Conservation (phyloP, 2,113 vertebrate genomes). For the human (Homo sapiens) region DNA sequence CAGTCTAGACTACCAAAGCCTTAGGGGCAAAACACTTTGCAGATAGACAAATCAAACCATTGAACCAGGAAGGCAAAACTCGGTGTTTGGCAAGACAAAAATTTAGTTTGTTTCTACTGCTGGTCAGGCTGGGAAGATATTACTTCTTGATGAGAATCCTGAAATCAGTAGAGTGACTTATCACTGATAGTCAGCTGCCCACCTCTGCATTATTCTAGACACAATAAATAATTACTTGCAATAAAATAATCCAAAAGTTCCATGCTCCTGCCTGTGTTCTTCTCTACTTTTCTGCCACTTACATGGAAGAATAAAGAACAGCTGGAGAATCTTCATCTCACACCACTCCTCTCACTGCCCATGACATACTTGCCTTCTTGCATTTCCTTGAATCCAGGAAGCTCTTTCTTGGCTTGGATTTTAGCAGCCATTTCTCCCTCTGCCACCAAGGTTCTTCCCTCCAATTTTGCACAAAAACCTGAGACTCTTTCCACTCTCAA, state of each 20-base stretch:
- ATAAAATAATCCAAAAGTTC: neutral
- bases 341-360: neutral
- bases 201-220: neutral
- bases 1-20: neutral
- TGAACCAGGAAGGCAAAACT: neutral
- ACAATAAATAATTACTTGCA: neutral
- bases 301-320: neutral
- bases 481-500: neutral
- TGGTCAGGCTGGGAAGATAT: neutral
- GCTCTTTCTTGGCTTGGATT: neutral
- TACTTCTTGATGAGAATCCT: neutral
- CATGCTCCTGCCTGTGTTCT: too few relatives aligned
- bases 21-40: neutral
- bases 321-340: too few relatives aligned
- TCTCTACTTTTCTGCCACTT: neutral
- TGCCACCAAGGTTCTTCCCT: neutral
- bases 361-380: accelerated
- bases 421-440: neutral
- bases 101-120: neutral
- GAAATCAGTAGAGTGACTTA: neutral
- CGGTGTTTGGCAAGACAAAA: neutral
- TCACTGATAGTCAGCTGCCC: too few relatives aligned
- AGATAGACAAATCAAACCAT: neutral
- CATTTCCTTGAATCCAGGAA: neutral
- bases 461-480: neutral